Base-by-base conservation (phyloP, 2,797 vertebrate species). In the Serranus cabrilla region DNA sequence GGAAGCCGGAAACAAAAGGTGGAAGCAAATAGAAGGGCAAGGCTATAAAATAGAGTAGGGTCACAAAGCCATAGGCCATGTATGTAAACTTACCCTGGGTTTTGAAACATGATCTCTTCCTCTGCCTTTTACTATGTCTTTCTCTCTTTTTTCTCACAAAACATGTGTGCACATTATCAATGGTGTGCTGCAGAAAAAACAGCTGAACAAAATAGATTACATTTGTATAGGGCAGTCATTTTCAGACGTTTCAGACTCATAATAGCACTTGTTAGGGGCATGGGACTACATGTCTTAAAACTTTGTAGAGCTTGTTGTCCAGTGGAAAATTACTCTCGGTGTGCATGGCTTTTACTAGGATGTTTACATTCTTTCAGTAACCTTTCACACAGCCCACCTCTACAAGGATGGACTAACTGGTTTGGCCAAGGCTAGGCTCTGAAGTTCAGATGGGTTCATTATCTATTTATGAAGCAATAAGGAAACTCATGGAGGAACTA, bases 301-400 rank as follows among this genome's bases (percentile, higher is more conserved):
- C 51, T 43, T 13, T 3, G 37, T 20, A 11, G 5, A 34, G 12
- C 16, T 43, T 27, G 54, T 66, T 23, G 2, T 42, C 13, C 55
- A n/a, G 66, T 83, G 78, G 70, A 83, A 83, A 87, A 42, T 46
- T 54, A 66, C 69, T 85, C 39, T 52, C 18, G 16, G 56, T 62
- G 37, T 49, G 56, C 63, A 46, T 57, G 59, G 55, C 60, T 76
- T 74, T 34, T 49, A 55, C 45, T 45, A 17, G 4, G 46, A 51
- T 88, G 71, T 91, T 91, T 88, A 85, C 83, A 86, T 90, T 87
- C 68, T 78, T 87, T 54, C 20, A 16, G 34, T 77, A 87, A 87
- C 81, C 86, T 89, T 86, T 89, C 23, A 43, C 52, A 54, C 64
- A 60, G 45, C 52, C 46, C 72, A 59, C 51, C 45, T 75, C 55